phyloP scores from a whole-genome alignment of 2,888 invertebrate genomes.

The Diaprepes abbreviatus region DNA sequence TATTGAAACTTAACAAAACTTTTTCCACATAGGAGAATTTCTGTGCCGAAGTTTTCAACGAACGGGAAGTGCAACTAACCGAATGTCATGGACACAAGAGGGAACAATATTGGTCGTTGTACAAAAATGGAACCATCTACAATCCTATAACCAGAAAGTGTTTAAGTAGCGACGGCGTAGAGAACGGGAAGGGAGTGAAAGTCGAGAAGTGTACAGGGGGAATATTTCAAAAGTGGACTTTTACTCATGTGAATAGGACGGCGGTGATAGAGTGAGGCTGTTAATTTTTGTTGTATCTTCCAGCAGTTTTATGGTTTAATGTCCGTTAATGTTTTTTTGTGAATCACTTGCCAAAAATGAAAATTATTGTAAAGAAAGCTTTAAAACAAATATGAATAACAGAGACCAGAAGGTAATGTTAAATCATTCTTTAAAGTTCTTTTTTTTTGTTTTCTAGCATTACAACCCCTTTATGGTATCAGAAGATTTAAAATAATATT shows the following conservation, averaged over 20 bases:
- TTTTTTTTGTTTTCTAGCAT: no score
- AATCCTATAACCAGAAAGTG: constrained; percentile 64
- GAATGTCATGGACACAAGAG: constrained; percentile 68
- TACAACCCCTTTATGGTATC: no score
- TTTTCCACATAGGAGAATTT: constrained; percentile 73
- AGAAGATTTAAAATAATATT: no score
- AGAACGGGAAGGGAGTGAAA: constrained; percentile 62
- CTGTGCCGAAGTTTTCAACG: constrained; percentile 76
- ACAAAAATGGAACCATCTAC: constrained; percentile 62
- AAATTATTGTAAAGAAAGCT: no score
- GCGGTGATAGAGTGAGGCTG: constrained; percentile 43
- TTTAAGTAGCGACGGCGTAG: constrained; percentile 63
- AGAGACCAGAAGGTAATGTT: no score
- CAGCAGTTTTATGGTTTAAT: background rate
- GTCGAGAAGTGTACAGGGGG: constrained; percentile 60
- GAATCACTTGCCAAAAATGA: no score
- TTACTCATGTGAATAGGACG: constrained; percentile 61
- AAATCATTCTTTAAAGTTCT: no score
- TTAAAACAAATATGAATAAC: no score
- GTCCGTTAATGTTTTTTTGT: no score
- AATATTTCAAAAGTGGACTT: constrained; percentile 63
- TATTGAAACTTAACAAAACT: no score
- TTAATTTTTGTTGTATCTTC: background rate
- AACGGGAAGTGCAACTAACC: constrained; percentile 68
- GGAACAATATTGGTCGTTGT: constrained; percentile 65